phyloP scores from a whole-genome alignment of 2,113 vertebrate genomes.

The Hippocampus zosterae region DNA sequence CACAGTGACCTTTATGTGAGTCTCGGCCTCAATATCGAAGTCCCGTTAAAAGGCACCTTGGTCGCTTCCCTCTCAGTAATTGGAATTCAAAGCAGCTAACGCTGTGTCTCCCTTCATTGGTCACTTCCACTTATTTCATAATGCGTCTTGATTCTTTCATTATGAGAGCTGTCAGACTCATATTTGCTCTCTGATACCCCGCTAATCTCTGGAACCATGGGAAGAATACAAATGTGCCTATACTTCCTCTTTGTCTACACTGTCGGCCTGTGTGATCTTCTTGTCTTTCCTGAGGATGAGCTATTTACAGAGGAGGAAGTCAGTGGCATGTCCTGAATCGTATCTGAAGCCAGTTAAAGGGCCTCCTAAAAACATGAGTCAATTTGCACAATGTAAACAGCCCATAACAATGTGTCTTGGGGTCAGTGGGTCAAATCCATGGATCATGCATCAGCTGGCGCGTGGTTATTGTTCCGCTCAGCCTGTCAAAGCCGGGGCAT shows the following conservation, averaged over 20 bases:
- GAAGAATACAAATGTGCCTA: conserved; percentile 77
- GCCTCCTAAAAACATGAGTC: conserved; percentile 63
- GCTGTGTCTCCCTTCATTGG: conserved; percentile 82
- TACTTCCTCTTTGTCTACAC: conserved; percentile 37
- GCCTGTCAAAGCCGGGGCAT: conserved; percentile 45
- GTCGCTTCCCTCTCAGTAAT: conserved; percentile 71
- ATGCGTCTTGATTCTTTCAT: conserved; percentile 85
- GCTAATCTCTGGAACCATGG: conserved; percentile 84
- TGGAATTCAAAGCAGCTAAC: conserved; percentile 84
- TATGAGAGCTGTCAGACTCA: conserved; percentile 93
- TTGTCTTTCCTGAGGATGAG: conserved; percentile 18
- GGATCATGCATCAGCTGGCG: conserved; percentile 68
- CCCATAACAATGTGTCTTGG: conserved; percentile 57
- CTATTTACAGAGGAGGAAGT: conserved; percentile 11
- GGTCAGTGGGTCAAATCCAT: conserved; percentile 70
- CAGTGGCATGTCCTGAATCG: conserved; percentile 27
- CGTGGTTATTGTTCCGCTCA: conserved; percentile 64
- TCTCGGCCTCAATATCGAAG: conserved; percentile 72
- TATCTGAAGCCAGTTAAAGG: conserved; percentile 35
- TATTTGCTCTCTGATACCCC: conserved; percentile 93
- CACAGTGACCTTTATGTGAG: conserved; percentile 80
- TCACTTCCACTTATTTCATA: conserved; percentile 88
- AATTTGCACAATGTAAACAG: conserved; percentile 72
- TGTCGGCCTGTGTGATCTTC: conserved; percentile 22
- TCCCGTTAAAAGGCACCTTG: conserved; percentile 59